Percentiles rank a stretch among this genome's conserved stretches.
phyloP scores from a whole-genome alignment of 2,888 invertebrate species.

The Boloria euphrosyne region DNA sequence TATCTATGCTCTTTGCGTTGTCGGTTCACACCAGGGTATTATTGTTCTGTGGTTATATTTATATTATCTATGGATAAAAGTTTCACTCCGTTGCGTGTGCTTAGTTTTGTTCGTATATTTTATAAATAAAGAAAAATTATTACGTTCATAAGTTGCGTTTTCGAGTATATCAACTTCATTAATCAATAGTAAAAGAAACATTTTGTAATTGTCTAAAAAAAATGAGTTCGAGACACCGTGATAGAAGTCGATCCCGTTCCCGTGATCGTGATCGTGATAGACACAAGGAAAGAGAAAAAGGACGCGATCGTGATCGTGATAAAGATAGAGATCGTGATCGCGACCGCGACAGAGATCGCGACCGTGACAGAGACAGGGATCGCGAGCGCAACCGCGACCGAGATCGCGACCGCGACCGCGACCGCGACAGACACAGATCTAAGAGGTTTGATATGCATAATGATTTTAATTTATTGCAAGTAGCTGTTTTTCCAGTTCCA shows the following conservation, averaged over 20 bases:
- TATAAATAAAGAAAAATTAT: background rate
- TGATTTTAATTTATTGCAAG: background rate
- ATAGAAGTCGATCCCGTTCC: conserved; percentile 75
- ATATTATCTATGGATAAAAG: too few relatives aligned
- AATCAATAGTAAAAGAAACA: background rate
- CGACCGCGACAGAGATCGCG: conserved; percentile 64
- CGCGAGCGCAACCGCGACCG: conserved; percentile 52
- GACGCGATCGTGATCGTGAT: conserved; percentile 53
- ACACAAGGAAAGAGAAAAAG: conserved; percentile 60
- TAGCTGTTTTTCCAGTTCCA: too few relatives aligned
- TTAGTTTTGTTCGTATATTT: too few relatives aligned
- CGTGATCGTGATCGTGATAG: conserved; percentile 65
- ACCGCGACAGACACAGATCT: conserved; percentile 67
- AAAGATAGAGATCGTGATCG: conserved; percentile 66
- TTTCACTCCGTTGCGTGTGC: too few relatives aligned
- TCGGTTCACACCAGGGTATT: too few relatives aligned
- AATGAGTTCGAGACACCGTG: conserved; percentile 82
- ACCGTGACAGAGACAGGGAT: conserved; percentile 63
- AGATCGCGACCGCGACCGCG: conserved; percentile 50
- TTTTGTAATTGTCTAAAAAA: conserved; percentile 16
- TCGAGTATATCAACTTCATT: background rate
- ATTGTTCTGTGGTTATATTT: too few relatives aligned
- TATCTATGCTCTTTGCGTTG: too few relatives aligned
- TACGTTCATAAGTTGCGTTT: background rate
- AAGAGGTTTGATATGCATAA: conserved; percentile 65